A percentile compares a stretch with the other conserved stretches of the same genome.
Evolutionary conservation across 2,888 invertebrate genomes (phyloP).

Genomic region (Cinara cedri): DNA sequence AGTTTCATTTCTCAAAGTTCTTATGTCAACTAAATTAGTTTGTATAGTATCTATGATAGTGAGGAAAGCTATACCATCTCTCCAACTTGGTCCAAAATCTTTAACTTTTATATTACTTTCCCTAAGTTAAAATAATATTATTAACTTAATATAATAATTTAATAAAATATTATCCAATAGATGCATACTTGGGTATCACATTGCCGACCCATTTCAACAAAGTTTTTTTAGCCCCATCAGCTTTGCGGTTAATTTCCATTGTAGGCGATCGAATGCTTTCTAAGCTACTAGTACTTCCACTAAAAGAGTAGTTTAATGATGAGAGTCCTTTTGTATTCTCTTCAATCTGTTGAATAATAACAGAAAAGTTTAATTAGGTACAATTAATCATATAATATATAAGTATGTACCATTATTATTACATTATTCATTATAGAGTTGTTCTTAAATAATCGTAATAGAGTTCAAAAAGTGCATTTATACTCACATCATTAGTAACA

Average conservation of each 20-base stretch:
- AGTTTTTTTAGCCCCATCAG: slow-evolving; percentile 82
- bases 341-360: slow-evolving; percentile 76
- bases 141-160: background rate
- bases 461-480: background rate
- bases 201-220: slow-evolving; percentile 93
- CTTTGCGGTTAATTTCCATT: slow-evolving; percentile 62
- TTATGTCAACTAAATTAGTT: slow-evolving; percentile 87
- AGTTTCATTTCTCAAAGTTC: slow-evolving; percentile 77
- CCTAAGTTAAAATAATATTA: slow-evolving; percentile 65
- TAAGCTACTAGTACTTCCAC: slow-evolving; percentile 81
- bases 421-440: no score
- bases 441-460: background rate
- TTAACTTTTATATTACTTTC: slow-evolving; percentile 85
- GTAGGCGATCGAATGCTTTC: slow-evolving; percentile 67
- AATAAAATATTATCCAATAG: background rate
- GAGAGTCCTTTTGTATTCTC: slow-evolving; percentile 90
- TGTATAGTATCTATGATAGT: slow-evolving; percentile 94
- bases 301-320: slow-evolving; percentile 78
- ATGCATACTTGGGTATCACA: slow-evolving; percentile 78
- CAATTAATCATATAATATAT: background rate
- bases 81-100: slow-evolving; percentile 95
- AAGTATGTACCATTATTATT: background rate
- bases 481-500: slow-evolving; percentile 43
- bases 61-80: slow-evolving; percentile 93
- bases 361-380: background rate